Base-by-base conservation (phyloP, 64 coral and sea anemone species). In the Montipora cactus region DNA sequence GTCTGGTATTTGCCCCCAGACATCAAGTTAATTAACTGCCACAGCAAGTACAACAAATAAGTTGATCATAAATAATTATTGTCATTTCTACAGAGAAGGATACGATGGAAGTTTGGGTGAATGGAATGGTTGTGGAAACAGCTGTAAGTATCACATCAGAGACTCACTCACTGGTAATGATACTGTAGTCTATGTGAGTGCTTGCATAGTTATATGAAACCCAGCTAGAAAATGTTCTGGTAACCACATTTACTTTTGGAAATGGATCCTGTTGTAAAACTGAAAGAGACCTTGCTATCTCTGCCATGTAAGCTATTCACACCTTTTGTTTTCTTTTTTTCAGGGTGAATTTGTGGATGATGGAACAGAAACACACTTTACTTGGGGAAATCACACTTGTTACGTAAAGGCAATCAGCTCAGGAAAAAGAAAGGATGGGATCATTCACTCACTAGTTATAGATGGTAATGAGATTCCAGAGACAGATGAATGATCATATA, bases 81-180 rank as follows among this genome's bases (percentile, higher is more conserved):
- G 6, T 76, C 15, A 14, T 13, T 79, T 81, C 87, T 81, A 1
- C 80, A 99, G 98, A 99, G 86, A 99, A 99, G 62, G 95, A 99
- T 69, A 99, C 95, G 5, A 96, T 99, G 98, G 98, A 99, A 50
- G 92, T 99, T 4, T 99, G 98, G 98, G 85, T 96, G 23, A 99
- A 99, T 93, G 98, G 98, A 89, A 61, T 37, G 22, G 93, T 96
- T 8, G 95, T 99, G 81, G 98, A 99, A 79, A 99, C 98, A 80
- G 98, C 98, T 88, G 98, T 99, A 90, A 99, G 98, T 87, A 64
- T 84, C 25, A 25, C 44, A 67, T 46, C 8, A 44, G 1, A 66
- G 7, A 44, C 14, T 11, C 52, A 5, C 58, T 18, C 15, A 50
- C 0, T n/a, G 59, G 21, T 20, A 7, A 73, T 28, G 19, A 73